These are phyloP conservation scores for Mus spicilegus DNA, from an alignment of 2,113 vertebrate genomes.

Conservation along the genomic window DNA sequence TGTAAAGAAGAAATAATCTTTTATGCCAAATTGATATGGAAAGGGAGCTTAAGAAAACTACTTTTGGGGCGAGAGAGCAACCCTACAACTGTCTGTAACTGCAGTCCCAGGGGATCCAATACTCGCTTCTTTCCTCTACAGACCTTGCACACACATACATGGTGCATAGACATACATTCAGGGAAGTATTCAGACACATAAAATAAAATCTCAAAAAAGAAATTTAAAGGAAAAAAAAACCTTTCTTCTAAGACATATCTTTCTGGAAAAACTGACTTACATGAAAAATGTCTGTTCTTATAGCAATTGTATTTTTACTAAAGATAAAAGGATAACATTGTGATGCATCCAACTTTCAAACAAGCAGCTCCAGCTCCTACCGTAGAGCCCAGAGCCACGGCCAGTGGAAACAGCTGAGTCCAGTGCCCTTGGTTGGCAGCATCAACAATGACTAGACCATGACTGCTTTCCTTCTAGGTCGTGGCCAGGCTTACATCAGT, in stretches of 20 bases:
- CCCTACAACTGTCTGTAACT: background rate
- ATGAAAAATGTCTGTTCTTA: conserved; percentile 43
- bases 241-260: conserved; percentile 45
- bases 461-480: background rate
- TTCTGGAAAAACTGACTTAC: conserved; percentile 65
- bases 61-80: background rate
- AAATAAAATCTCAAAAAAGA: background rate
- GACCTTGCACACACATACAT: background rate
- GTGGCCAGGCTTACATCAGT: background rate
- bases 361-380: conserved; percentile 34
- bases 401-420: background rate
- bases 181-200: background rate
- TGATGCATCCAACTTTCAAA: conserved; percentile 45
- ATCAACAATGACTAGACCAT: background rate
- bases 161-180: background rate
- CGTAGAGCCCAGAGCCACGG: conserved; percentile 50
- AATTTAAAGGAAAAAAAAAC: background rate
- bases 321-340: background rate
- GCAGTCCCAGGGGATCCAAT: background rate
- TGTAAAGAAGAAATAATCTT: conserved; percentile 49
- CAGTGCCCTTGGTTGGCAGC: background rate
- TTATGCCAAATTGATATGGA: conserved; percentile 59
- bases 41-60: conserved; percentile 34
- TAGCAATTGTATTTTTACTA: conserved; percentile 37
- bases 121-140: background rate